Evolutionary conservation across 2,888 invertebrate genomes (phyloP).

Genomic region (Agriopis aurantiaria): DNA sequence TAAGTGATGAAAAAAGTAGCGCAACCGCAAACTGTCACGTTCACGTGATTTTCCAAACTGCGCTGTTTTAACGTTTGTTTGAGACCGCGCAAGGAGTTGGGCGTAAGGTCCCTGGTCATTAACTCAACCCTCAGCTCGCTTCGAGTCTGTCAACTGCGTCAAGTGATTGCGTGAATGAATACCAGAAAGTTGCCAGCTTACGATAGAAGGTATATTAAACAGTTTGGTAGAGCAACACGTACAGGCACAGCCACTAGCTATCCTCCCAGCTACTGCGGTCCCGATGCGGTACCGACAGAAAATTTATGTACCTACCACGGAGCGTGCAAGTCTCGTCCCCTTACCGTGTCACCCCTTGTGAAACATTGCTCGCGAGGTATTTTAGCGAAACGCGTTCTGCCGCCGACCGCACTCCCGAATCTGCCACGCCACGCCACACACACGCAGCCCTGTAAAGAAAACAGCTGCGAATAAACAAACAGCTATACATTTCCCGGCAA

Average conservation of each 20-base stretch:
- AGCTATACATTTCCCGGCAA: constrained; percentile 60
- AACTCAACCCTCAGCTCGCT: not conserved
- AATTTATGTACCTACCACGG: constrained; percentile 79
- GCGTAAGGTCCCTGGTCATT: too few species aligned
- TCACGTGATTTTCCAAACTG: too few species aligned
- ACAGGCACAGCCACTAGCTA: constrained; percentile 59
- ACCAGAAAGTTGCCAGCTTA: not conserved
- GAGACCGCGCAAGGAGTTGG: too few species aligned
- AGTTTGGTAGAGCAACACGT: constrained; percentile 75
- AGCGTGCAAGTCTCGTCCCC: constrained; percentile 74
- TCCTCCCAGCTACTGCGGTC: constrained; percentile 78
- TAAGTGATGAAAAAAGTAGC: too few species aligned
- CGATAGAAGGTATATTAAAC: not conserved
- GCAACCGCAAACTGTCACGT: too few species aligned
- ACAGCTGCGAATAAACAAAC: constrained; percentile 70
- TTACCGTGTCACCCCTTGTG: constrained; percentile 63
- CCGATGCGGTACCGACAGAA: constrained; percentile 80
- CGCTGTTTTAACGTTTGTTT: too few species aligned
- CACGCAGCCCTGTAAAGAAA: constrained; percentile 66
- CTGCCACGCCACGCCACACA: constrained; percentile 44
- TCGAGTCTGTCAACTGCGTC: not conserved
- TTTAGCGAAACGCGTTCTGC: constrained; percentile 63
- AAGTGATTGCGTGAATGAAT: not conserved
- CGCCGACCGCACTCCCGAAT: constrained; percentile 57
- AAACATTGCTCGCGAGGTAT: constrained; percentile 62